A percentile compares a stretch with the other conserved stretches of the same genome.
These are phyloP conservation scores for Syndactyla subalaris DNA, from an alignment of 2,797 vertebrate species.

Conservation along the genomic window DNA sequence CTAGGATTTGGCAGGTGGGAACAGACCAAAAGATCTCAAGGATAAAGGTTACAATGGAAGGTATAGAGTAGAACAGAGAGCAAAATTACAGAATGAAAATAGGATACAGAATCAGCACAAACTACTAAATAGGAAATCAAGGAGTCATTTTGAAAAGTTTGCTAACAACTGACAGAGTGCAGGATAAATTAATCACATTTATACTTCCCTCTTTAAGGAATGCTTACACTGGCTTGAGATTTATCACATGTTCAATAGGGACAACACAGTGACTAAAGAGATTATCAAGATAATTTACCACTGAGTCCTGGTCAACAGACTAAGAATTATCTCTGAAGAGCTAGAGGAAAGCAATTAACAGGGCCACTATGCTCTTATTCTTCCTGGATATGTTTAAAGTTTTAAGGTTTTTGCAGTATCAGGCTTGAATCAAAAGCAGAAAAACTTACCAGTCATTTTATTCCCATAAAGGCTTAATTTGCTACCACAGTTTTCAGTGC, in stretches of 20 bases:
- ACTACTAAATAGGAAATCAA: neutral
- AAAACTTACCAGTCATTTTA: slow-evolving; percentile 82
- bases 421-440: neutral
- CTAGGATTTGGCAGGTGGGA: neutral
- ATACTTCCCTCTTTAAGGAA: neutral
- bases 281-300: neutral
- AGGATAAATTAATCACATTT: neutral
- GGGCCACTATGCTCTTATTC: neutral
- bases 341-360: neutral
- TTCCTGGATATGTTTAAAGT: neutral
- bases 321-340: neutral
- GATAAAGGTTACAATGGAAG: neutral
- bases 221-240: neutral
- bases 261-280: neutral
- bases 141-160: neutral
- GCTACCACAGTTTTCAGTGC: neutral
- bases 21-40: neutral
- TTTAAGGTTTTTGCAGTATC: neutral
- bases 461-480: neutral
- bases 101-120: neutral
- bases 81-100: neutral
- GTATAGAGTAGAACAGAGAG: neutral
- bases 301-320: neutral
- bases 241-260: neutral
- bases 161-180: neutral